These are phyloP conservation scores for Acrocephalus arundinaceus DNA, from an alignment of 2,113 vertebrate species.

Conservation along the genomic window DNA sequence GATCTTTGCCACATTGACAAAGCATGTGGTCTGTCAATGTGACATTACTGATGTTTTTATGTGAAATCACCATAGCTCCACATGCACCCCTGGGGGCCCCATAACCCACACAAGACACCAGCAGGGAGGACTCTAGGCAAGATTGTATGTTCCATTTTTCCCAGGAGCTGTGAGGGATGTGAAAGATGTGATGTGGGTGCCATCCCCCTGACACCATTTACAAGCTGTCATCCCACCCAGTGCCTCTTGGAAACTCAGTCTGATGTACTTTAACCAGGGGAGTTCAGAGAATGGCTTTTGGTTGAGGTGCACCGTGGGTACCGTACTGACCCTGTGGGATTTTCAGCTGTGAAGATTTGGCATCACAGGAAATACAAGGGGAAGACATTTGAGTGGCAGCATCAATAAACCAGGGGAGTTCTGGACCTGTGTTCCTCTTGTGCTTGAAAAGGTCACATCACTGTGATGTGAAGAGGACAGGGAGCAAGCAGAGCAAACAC, in stretches of 20 bases:
- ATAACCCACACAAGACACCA: background rate
- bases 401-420: background rate
- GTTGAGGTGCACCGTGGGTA: background rate
- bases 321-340: background rate
- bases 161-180: background rate
- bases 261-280: background rate
- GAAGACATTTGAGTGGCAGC: background rate
- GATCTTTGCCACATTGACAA: background rate
- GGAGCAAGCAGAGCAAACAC: background rate
- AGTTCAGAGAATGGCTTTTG: background rate
- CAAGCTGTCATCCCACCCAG: background rate
- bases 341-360: background rate
- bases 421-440: background rate
- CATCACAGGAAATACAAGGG: background rate
- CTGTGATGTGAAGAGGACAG: background rate
- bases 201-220: background rate
- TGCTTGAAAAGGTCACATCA: background rate
- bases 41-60: background rate
- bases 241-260: background rate
- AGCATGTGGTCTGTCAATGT: accelerated
- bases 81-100: background rate
- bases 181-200: background rate
- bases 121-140: background rate
- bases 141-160: background rate
- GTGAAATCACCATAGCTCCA: background rate